phyloP scores from a whole-genome alignment of 1,140 invertebrate species.

The Caenorhabditis briggsae region DNA sequence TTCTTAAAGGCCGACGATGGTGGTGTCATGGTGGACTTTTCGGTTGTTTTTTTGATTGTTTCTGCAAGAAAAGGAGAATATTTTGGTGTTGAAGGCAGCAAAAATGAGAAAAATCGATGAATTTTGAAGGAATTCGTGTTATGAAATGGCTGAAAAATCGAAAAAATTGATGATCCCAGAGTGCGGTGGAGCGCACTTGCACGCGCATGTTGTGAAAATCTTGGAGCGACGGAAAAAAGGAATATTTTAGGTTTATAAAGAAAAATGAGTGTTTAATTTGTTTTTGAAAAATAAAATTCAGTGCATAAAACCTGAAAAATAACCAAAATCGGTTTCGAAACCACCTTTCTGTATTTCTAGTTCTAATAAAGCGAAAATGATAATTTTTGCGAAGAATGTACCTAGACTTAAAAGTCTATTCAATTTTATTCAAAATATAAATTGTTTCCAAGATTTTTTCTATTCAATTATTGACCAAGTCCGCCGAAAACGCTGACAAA shows the following conservation, averaged over 20 bases:
- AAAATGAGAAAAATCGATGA: not conserved
- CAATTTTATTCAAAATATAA: not conserved
- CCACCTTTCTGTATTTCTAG: no score
- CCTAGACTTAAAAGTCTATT: no score
- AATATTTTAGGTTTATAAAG: no score
- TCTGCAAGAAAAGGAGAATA: not conserved
- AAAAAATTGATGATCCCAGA: not conserved
- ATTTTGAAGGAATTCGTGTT: not conserved
- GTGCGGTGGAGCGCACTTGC: not conserved
- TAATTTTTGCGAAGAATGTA: no score
- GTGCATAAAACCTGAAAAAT: no score
- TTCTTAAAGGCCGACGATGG: conserved; percentile 5
- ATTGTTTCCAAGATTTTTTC: no score
- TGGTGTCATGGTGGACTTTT: not conserved
- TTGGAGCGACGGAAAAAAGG: no score
- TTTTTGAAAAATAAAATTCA: no score
- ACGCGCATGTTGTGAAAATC: not conserved
- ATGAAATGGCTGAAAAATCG: not conserved
- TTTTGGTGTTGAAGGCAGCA: not conserved
- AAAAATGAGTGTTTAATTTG: no score
- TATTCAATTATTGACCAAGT: no score
- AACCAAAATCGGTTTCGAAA: no score
- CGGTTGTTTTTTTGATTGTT: not conserved
- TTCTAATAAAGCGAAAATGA: no score
- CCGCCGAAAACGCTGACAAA: not conserved